Percentiles rank a stretch among this genome's conserved stretches.
These are phyloP conservation scores for Channa striata DNA, from an alignment of 2,797 vertebrate genomes.

Conservation along the genomic window DNA sequence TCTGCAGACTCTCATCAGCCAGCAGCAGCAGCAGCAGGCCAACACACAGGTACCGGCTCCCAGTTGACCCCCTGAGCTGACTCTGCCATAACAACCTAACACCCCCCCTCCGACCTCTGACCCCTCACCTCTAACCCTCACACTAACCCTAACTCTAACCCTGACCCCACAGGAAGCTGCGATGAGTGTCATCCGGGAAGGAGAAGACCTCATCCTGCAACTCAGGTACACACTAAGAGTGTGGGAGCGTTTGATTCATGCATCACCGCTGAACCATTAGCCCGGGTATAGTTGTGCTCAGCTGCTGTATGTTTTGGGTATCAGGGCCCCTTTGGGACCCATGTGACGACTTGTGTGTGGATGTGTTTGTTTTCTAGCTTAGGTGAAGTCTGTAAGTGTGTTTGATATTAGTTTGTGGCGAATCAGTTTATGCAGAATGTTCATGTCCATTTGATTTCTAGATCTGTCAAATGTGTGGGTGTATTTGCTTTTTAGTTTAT, in stretches of 20 bases:
- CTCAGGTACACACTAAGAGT: constrained; percentile 88
- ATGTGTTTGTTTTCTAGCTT: neutral
- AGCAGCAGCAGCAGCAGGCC: constrained; percentile 97
- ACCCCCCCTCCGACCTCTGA: constrained; percentile 11
- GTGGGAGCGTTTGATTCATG: constrained; percentile 29
- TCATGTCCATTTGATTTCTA: no score
- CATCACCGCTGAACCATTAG: neutral
- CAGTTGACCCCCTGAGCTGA: constrained; percentile 23
- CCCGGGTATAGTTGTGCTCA: neutral
- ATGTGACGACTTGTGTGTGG: neutral
- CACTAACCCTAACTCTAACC: constrained; percentile 68
- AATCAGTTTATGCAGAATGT: neutral
- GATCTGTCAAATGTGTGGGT: neutral
- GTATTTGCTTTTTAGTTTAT: neutral
- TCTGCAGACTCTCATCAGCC: constrained; percentile 94
- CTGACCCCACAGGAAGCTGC: constrained; percentile 90
- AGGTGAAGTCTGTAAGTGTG: no score
- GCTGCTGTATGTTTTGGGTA: neutral
- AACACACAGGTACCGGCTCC: constrained; percentile 85
- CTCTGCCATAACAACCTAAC: constrained; percentile 54
- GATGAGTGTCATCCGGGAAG: constrained; percentile 97
- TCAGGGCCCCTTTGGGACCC: neutral
- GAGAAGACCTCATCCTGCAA: constrained; percentile 98
- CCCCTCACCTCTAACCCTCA: constrained; percentile 35
- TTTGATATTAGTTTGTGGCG: no score